Evolutionary conservation across 2,113 vertebrate genomes (phyloP), one percentile per base, ranked within the genome.

Genomic region (Jaculus jaculus): DNA sequence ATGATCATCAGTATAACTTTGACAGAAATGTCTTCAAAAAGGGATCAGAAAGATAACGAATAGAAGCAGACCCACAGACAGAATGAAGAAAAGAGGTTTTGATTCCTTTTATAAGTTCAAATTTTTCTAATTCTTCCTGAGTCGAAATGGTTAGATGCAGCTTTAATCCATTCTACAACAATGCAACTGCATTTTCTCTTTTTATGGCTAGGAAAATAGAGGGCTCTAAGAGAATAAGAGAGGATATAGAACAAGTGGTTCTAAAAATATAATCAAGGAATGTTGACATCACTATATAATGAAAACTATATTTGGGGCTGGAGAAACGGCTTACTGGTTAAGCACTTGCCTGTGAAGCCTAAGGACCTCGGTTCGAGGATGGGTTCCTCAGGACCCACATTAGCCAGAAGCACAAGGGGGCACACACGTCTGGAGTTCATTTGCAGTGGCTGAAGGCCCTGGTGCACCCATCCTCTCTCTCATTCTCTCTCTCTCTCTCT

Each of bases 131-230:
- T 82, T 54, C 34, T 85, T 92, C 34, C 77, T 89, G 51, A 89
- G 81, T 87, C 83, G 60, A 94, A 91, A 88, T 81, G 82, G 73
- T 92, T 96, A 84, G 66, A 82, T 94, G 89, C 85, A 95, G 91
- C 90, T 94, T 96, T 88, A 95, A 90, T 94, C 73, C 96, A 68
- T 94, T 84, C 54, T 61, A 60, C 72, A n/a, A 71, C 79, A 74
- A 90, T 80, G 63, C 23, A 69, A 65, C 80, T 92, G 90, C 63
- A 89, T 96, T 95, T 93, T 90, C 47, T 90, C 32, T 82, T 93
- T 94, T 30, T 94, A 87, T 94, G 71, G 90, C 81, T 91, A 94
- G 24, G 65, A 94, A 84, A 32, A 68, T 69, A 91, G 65, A 92
- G 16, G 42, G 75, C 47, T 93, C 65, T 71, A 91, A 60, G 90